phyloP scores from a whole-genome alignment of 2,888 invertebrate species.

The Colostygia pectinataria region DNA sequence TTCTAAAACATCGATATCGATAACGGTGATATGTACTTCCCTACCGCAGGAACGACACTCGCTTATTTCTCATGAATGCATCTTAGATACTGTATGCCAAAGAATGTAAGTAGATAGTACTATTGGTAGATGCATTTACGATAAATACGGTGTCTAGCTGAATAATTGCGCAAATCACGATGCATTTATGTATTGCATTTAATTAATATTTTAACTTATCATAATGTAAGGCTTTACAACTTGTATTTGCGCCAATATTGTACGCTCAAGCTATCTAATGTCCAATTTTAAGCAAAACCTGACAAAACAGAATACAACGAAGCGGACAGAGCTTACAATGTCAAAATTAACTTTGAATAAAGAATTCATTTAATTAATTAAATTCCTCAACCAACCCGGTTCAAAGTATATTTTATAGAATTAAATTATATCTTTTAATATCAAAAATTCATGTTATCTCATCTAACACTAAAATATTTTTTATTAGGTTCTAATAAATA shows the following conservation, averaged over 20 bases:
- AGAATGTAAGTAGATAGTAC: slow-evolving; percentile 3
- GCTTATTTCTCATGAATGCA: slow-evolving; percentile 11
- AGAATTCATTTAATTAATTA: too few species aligned
- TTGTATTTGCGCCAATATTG: slow-evolving; percentile 8
- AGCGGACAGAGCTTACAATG: too few species aligned
- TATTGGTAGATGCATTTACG: slow-evolving; percentile 6
- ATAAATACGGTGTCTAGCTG: slow-evolving; percentile 3
- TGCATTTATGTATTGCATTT: slow-evolving; percentile 36
- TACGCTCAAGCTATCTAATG: slow-evolving; percentile 3
- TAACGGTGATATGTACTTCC: not conserved
- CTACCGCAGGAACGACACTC: slow-evolving; percentile 1
- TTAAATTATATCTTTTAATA: too few species aligned
- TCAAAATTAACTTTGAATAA: too few species aligned
- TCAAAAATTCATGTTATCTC: too few species aligned
- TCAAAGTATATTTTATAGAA: too few species aligned
- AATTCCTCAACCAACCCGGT: too few species aligned
- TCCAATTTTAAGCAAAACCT: not conserved
- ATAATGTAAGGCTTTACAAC: slow-evolving; percentile 11
- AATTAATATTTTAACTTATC: slow-evolving; percentile 30
- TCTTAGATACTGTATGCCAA: slow-evolving; percentile 9
- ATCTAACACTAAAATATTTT: too few species aligned
- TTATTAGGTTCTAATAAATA: too few species aligned
- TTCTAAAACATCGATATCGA: not conserved
- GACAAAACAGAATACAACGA: too few species aligned
- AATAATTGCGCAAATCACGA: slow-evolving; percentile 32